A percentile compares a stretch with the other conserved stretches of the same genome.
Conservation (phyloP, 35 echinoderm and acorn worm genomes). For the Acanthaster planci region DNA sequence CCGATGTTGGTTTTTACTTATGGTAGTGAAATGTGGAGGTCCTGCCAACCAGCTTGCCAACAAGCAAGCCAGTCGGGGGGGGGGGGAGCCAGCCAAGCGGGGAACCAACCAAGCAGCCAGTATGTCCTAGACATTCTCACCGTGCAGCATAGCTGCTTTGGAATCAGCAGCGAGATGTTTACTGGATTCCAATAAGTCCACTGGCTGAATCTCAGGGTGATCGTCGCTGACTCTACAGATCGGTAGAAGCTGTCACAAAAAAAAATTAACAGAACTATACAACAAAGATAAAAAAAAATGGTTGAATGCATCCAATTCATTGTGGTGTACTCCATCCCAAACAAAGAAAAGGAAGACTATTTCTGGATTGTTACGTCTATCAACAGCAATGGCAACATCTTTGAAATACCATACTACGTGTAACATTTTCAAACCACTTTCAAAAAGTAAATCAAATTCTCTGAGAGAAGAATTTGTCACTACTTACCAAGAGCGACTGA, state of each 20-base stretch:
- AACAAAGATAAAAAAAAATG: not conserved
- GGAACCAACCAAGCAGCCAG: too few relatives aligned
- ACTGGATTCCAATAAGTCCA: slow-evolving; percentile 64
- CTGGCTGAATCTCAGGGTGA: slow-evolving; percentile 47
- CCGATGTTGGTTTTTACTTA: too few relatives aligned
- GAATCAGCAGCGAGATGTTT: slow-evolving; percentile 64
- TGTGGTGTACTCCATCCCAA: not conserved
- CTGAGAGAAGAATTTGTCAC: not conserved
- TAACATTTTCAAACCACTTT: too few relatives aligned
- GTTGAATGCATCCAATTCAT: not conserved
- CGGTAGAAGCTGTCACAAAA: slow-evolving; percentile 53
- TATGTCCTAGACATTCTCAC: slow-evolving; percentile 34
- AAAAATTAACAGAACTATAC: not conserved
- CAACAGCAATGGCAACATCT: too few relatives aligned
- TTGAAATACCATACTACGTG: too few relatives aligned
- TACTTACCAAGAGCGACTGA: slow-evolving; percentile 67
- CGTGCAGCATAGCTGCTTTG: slow-evolving; percentile 86
- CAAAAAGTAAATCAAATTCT: too few relatives aligned
- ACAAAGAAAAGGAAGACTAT: not conserved
- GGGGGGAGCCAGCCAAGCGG: too few relatives aligned
- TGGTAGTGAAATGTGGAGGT: too few relatives aligned
- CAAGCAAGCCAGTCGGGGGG: too few relatives aligned
- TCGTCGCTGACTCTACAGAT: slow-evolving; percentile 46
- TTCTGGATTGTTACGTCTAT: not conserved
- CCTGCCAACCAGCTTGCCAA: too few relatives aligned